Evolutionary conservation across 2,113 vertebrate genomes (phyloP).

Genomic region (Caretta caretta): DNA sequence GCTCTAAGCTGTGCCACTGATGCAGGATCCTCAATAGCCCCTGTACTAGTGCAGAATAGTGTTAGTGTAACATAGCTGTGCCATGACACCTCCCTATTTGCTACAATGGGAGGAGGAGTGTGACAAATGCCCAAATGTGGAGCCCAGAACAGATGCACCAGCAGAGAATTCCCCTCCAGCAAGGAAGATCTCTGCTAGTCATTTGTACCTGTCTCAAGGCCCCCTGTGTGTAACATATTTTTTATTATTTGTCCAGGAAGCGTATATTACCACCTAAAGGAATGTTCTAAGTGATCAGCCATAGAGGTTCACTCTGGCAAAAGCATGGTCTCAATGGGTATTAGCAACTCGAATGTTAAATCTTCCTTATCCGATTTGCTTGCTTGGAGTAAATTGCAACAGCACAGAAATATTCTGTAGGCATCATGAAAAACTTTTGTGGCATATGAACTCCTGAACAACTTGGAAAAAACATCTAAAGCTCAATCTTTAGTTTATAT

Average conservation of each 20-base stretch:
- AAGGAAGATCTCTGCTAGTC: not conserved
- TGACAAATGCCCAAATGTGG: not conserved
- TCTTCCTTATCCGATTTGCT: not conserved
- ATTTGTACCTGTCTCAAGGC: not conserved
- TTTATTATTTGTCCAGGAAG: not conserved
- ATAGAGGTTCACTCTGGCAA: not conserved
- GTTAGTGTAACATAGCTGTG: not conserved
- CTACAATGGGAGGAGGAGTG: not conserved
- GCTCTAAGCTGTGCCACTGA: too few relatives aligned
- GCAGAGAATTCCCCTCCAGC: not conserved
- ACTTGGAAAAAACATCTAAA: not conserved
- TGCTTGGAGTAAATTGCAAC: not conserved
- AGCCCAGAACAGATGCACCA: not conserved
- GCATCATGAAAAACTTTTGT: not conserved
- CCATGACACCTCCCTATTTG: not conserved
- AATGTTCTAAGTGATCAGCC: not conserved
- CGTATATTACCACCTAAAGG: not conserved
- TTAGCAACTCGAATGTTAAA: not conserved
- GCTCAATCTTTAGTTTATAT: not conserved
- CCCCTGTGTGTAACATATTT: not conserved
- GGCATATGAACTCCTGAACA: not conserved
- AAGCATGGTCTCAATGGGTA: not conserved
- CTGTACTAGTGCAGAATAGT: not conserved
- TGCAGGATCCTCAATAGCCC: not conserved
- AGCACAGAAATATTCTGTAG: not conserved